Conservation (phyloP, 2,113 vertebrate species). For the Lasiurus cinereus region DNA sequence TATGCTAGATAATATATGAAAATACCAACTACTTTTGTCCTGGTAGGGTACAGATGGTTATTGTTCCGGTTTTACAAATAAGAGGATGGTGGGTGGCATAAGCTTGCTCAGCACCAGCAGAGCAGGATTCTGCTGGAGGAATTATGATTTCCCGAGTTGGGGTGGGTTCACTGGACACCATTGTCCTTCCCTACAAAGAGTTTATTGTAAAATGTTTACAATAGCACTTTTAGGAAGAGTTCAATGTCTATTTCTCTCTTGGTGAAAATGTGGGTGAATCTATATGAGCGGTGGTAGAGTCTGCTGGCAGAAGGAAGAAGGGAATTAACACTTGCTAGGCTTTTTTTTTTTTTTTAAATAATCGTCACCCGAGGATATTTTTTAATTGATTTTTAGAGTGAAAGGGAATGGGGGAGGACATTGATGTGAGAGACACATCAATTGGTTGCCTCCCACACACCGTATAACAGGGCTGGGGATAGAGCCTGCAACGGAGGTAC, state of each 20-base stretch:
- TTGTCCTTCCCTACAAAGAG: constrained; percentile 59
- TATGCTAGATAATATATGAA: neutral
- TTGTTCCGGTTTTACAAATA: neutral
- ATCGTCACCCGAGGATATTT: too few species aligned
- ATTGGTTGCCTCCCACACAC: too few species aligned
- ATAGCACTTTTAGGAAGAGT: constrained; percentile 70
- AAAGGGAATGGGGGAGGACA: too few species aligned
- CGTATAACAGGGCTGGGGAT: too few species aligned
- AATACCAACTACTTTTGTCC: neutral
- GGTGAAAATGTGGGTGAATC: constrained; percentile 40
- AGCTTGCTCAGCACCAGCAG: constrained; percentile 13
- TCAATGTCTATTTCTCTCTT: constrained; percentile 49
- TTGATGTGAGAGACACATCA: too few species aligned
- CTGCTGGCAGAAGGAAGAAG: neutral
- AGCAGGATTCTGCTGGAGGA: constrained; percentile 42
- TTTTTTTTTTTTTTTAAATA: neutral
- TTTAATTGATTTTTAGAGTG: too few species aligned
- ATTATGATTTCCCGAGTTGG: neutral
- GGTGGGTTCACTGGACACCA: constrained; percentile 48
- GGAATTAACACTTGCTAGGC: neutral
- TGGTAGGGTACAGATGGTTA: neutral
- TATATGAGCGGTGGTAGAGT: neutral
- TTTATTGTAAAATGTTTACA: constrained; percentile 65
- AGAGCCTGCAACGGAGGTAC: too few species aligned
- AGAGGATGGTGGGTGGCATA: neutral